These are phyloP conservation scores for Diadema setosum DNA, from an alignment of 35 echinoderm and acorn worm species.

Conservation along the genomic window DNA sequence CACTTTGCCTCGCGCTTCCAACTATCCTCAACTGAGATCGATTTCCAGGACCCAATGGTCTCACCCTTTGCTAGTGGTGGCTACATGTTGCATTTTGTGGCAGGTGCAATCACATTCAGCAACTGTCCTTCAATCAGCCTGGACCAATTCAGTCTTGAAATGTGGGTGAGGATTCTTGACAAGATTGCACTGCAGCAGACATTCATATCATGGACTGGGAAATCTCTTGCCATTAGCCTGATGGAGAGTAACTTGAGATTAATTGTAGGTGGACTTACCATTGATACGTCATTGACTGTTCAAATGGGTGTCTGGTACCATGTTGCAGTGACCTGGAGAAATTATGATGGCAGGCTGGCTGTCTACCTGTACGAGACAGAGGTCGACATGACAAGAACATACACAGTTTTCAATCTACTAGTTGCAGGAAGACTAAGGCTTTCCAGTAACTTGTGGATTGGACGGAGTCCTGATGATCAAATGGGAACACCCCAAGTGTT, in stretches of 20 bases:
- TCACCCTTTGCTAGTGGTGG: not conserved
- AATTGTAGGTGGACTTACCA: not conserved
- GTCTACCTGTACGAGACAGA: conserved; percentile 19
- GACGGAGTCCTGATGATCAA: not conserved
- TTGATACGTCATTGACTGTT: conserved; percentile 11
- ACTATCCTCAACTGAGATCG: not conserved
- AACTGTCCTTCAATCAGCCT: not conserved
- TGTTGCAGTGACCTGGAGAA: conserved; percentile 37
- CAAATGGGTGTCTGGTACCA: conserved; percentile 22
- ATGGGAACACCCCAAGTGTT: not conserved
- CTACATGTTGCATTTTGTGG: conserved; percentile 38
- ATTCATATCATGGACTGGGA: conserved; percentile 10
- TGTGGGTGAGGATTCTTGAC: conserved; percentile 21
- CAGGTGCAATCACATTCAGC: conserved; percentile 2
- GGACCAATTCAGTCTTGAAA: conserved; percentile 33
- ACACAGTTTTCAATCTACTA: not conserved
- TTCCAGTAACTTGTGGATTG: conserved; percentile 12
- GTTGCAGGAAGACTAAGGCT: not conserved
- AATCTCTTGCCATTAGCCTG: not conserved
- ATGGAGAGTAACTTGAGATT: not conserved
- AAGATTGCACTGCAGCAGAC: conserved; percentile 5
- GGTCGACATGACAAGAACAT: not conserved
- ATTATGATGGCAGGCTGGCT: conserved; percentile 56
- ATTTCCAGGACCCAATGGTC: conserved; percentile 15
- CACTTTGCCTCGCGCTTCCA: not conserved